Conservation (phyloP, 2,113 vertebrate species). For the Bufo gargarizans region DNA sequence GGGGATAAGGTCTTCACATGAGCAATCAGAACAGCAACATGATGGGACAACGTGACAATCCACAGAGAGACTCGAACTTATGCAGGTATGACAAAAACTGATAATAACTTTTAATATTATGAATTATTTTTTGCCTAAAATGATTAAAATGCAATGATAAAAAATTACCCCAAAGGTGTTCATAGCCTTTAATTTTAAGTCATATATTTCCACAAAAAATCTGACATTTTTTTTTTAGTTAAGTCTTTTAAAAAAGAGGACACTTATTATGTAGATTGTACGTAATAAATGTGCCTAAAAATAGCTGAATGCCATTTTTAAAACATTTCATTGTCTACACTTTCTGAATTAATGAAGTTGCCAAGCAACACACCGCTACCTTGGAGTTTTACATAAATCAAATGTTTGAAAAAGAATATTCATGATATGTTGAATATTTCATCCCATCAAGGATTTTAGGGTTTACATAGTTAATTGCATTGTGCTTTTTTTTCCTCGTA, state of each 20-base stretch:
- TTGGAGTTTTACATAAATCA: slow-evolving; percentile 27
- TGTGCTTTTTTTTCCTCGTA: background rate
- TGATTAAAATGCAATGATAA: too few relatives aligned
- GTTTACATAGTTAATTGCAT: background rate
- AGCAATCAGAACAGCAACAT: too few relatives aligned
- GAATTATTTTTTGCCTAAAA: too few relatives aligned
- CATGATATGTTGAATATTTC: slow-evolving; percentile 7
- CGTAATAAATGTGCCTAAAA: slow-evolving; percentile 16
- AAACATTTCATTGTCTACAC: slow-evolving; percentile 23
- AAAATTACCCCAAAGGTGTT: too few relatives aligned
- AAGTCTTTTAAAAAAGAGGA: background rate
- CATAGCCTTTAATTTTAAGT: too few relatives aligned
- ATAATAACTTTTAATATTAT: too few relatives aligned
- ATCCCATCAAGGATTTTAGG: background rate
- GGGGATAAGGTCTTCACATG: too few relatives aligned
- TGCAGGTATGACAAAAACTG: too few relatives aligned
- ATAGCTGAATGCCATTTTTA: background rate
- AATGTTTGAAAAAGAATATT: slow-evolving; percentile 26
- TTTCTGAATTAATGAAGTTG: slow-evolving; percentile 46
- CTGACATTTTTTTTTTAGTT: background rate
- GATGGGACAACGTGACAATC: too few relatives aligned
- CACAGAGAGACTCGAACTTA: too few relatives aligned
- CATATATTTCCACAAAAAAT: background rate
- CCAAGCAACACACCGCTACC: slow-evolving; percentile 35
- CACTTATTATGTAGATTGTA: background rate